Base-by-base conservation (phyloP, 2,113 vertebrate species). In the Calyptommatus sinebrachiatus region DNA sequence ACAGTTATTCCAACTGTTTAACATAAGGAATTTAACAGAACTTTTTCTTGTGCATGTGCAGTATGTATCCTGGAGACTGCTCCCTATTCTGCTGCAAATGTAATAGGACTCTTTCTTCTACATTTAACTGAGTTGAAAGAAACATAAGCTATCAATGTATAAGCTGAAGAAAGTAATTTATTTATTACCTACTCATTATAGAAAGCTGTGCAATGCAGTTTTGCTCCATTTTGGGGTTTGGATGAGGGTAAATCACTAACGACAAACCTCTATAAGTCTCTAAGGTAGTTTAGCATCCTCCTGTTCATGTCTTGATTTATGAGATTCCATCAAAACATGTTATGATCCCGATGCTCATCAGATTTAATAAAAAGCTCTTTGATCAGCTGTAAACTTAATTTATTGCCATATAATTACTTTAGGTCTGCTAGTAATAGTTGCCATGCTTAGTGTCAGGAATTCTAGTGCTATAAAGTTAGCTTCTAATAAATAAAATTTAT, bases 381-480 rank as follows among this genome's bases (percentile, higher is more conserved):
- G 84, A 85, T 88, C 91, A 78, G 45, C 84, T 85, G 84, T 91
- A 88, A 93, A 90, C 24, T 87, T 85, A 89, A 92, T 91, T 93
- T 92, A 92, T 87, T 88, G 71, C 88, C 68, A 88, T 83, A 86
- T 88, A 93, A 94, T 93, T 75, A 81, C 73, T 81, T 76, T 93
- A 90, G 28, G 77, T 83, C 12, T 72, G 78, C 29, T 87, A 91
- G 92, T 91, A 90, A 92, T 93, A 94, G 90, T 88, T 88, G 8
- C n/a, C 65, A 69, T 86, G 71, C 76, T 89, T 93, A 92, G 84
- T 89, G 81, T 84, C 88, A 90, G 61, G 71, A 84, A 68, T 84
- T 92, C 92, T 89, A 93, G 83, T 82, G 79, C 65, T 79, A 81
- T 67, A 87, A 87, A 87, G 62, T 81, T 80, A 74, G 65, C 88